Evolutionary conservation across 2,797 vertebrate genomes (phyloP).

Genomic region (Eutrigla gurnardus): DNA sequence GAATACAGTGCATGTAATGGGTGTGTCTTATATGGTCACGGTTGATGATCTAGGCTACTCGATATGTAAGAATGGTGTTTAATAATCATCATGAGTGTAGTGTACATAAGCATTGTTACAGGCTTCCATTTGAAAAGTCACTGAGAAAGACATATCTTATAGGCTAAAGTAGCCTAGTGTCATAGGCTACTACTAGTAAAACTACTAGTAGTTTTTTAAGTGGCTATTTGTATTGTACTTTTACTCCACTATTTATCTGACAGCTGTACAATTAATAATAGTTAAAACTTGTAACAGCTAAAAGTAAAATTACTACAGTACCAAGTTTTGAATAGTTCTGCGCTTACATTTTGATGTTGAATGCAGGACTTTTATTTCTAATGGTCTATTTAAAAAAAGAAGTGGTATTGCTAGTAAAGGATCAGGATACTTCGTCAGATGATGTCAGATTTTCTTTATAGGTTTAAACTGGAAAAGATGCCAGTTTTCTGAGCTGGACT

Average conservation of each 20-base stretch:
- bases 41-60: conserved; percentile 1
- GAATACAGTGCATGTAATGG: conserved; percentile 5
- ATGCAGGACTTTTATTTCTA: not conserved
- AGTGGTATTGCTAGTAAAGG: not conserved
- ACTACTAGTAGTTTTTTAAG: not conserved
- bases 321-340: not conserved
- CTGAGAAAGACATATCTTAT: not conserved
- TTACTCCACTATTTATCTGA: not conserved
- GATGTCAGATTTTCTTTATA: not conserved
- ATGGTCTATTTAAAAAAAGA: not conserved
- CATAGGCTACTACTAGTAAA: too few species aligned
- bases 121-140: not conserved
- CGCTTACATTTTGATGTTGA: not conserved
- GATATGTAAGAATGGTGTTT: not conserved
- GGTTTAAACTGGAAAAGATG: not conserved
- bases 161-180: too few species aligned
- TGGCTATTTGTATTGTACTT: not conserved
- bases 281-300: too few species aligned
- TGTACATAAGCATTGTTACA: not conserved
- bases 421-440: not conserved
- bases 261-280: too few species aligned
- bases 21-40: not conserved
- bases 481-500: not conserved
- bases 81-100: not conserved
- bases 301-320: too few species aligned